Conservation (phyloP, 2,797 vertebrate species). For the Aotus griseimembra region DNA sequence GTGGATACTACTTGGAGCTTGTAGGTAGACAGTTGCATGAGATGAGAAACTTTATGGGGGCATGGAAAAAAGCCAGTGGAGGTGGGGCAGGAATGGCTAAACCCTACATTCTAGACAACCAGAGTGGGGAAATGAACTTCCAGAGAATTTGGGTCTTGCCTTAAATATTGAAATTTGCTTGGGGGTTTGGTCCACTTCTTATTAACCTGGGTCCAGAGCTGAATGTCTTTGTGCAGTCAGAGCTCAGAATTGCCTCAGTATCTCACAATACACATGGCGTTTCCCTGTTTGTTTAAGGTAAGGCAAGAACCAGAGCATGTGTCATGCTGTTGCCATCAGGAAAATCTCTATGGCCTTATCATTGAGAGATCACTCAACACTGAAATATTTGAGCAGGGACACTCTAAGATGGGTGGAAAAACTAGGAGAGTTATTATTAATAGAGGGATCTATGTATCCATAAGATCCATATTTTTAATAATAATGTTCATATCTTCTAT, state of each 20-base stretch:
- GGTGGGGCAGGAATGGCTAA: not conserved
- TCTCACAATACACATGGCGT: not conserved
- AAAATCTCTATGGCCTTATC: not conserved
- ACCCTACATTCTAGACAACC: not conserved
- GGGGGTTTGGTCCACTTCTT: not conserved
- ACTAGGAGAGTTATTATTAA: not conserved
- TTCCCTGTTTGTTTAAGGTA: not conserved
- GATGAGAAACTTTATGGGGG: not conserved
- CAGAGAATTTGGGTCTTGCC: not conserved
- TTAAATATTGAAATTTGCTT: not conserved
- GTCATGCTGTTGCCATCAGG: rapidly evolving
- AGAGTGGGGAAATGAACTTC: not conserved
- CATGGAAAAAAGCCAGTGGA: not conserved
- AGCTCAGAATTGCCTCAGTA: not conserved
- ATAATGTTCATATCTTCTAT: not conserved
- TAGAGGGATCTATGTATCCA: not conserved
- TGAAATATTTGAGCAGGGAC: not conserved
- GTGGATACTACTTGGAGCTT: not conserved
- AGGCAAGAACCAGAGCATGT: not conserved
- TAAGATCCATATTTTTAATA: not conserved
- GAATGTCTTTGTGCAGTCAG: not conserved
- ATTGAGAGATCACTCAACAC: not conserved
- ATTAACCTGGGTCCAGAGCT: not conserved
- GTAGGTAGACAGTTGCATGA: not conserved
- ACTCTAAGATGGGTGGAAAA: not conserved